phyloP scores from a whole-genome alignment of 2,113 vertebrate genomes.

The Willisornis vidua region DNA sequence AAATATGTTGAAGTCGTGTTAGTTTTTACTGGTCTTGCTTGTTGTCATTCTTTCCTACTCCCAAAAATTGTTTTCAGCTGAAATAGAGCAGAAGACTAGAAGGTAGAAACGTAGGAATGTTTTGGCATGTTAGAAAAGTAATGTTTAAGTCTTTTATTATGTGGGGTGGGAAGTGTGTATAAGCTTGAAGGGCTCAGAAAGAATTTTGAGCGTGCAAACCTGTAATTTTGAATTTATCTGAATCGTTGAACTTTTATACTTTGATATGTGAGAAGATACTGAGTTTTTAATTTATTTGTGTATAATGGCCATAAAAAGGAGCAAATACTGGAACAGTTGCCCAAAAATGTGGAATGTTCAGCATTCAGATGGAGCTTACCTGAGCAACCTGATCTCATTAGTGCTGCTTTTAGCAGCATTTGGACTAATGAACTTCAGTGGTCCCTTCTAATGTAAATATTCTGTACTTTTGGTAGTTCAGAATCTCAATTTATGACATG shows the following conservation, averaged over 20 bases:
- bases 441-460: background rate
- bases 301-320: background rate
- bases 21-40: background rate
- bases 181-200: background rate
- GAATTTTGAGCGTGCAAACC: background rate
- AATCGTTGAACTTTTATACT: background rate
- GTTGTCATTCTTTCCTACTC: background rate
- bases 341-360: background rate
- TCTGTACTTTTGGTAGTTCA: background rate
- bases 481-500: background rate
- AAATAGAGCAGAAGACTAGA: background rate
- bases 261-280: background rate
- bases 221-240: background rate
- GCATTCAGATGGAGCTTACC: background rate
- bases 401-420: background rate
- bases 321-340: background rate
- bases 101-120: background rate
- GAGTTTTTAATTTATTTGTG: background rate
- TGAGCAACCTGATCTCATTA: background rate
- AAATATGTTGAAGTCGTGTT: background rate
- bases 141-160: background rate
- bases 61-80: background rate
- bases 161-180: background rate
- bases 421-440: background rate
- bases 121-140: background rate